Conservation (phyloP, 2,113 vertebrate genomes). For the Crocuta crocuta region DNA sequence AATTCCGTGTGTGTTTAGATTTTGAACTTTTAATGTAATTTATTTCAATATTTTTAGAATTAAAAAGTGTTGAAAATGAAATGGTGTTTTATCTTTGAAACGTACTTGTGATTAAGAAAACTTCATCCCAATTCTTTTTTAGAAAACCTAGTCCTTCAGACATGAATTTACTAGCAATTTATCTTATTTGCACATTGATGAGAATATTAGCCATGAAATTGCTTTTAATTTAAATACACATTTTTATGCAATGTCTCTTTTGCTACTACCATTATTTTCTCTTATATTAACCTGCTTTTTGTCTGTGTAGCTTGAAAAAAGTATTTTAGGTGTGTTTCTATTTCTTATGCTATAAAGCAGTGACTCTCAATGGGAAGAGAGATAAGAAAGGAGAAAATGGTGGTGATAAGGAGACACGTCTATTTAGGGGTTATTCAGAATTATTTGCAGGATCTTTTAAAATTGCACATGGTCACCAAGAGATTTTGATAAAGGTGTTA, state of each 20-base stretch:
- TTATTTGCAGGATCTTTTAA: not conserved
- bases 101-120: not conserved
- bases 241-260: not conserved
- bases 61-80: constrained; percentile 1
- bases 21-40: not conserved
- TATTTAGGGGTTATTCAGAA: not conserved
- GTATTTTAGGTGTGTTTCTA: not conserved
- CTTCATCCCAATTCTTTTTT: not conserved
- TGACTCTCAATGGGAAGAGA: not conserved
- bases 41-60: not conserved
- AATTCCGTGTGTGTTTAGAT: not conserved
- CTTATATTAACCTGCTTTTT: not conserved
- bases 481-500: not conserved
- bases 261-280: not conserved
- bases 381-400: not conserved
- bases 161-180: not conserved
- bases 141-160: not conserved
- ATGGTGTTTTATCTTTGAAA: not conserved
- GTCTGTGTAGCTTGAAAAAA: not conserved
- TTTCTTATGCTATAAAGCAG: not conserved
- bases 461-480: not conserved
- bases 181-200: not conserved
- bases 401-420: not conserved
- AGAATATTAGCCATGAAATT: not conserved
- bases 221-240: not conserved